A percentile compares a stretch with the other conserved stretches of the same genome.
These are phyloP conservation scores for Candoia aspera DNA, from an alignment of 2,113 vertebrate species.

Conservation along the genomic window DNA sequence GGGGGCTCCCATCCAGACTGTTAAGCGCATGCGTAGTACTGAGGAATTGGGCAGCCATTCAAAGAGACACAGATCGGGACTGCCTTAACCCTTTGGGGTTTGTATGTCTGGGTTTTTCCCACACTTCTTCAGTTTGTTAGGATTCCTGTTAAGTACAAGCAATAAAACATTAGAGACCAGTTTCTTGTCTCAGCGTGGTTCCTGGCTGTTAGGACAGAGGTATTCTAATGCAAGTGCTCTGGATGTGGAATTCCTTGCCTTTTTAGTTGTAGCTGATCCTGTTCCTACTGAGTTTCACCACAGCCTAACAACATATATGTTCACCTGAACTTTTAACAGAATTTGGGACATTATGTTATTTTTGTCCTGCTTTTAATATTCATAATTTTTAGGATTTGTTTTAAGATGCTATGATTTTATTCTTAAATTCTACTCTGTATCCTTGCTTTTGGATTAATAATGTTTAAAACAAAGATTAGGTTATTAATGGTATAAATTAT, in stretches of 20 bases:
- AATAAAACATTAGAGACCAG: too few species aligned
- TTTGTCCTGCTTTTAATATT: neutral
- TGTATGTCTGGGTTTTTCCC: too few species aligned
- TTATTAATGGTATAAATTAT: neutral
- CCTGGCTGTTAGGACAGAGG: too few species aligned
- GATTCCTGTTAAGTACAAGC: too few species aligned
- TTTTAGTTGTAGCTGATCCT: neutral
- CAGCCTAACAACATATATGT: neutral
- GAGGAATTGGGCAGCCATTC: too few species aligned
- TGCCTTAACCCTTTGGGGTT: too few species aligned
- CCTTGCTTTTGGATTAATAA: neutral
- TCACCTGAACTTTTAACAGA: neutral
- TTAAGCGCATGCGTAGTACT: too few species aligned
- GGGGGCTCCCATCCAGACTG: too few species aligned
- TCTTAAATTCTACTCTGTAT: neutral
- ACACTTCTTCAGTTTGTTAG: too few species aligned
- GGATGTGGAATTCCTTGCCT: neutral
- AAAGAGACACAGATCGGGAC: too few species aligned
- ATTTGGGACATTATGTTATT: neutral
- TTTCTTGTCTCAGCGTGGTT: too few species aligned
- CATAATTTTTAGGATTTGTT: neutral
- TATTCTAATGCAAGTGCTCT: neutral
- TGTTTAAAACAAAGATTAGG: neutral
- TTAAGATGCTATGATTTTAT: neutral
- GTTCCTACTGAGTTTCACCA: neutral